Evolutionary conservation across 2,797 vertebrate species (phyloP).

Genomic region (Hemitrygon akajei): DNA sequence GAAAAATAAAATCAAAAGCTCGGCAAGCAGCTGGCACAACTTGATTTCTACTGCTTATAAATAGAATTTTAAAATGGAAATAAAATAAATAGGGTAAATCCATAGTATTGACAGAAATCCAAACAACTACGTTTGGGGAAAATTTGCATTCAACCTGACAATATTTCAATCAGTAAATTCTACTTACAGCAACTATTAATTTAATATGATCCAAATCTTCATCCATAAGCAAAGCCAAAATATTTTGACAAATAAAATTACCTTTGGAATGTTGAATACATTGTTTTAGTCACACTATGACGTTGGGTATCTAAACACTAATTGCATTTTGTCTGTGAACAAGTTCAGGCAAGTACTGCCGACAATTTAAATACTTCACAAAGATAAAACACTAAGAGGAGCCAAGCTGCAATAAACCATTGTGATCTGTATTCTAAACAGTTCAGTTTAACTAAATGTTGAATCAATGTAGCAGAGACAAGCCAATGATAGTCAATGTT

Average conservation of each 20-base stretch:
- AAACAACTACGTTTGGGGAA: not conserved
- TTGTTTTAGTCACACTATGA: not conserved
- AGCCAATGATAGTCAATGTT: not conserved
- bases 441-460: not conserved
- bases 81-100: not conserved
- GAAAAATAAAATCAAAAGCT: too few species aligned
- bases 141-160: not conserved
- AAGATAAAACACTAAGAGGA: not conserved
- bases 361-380: constrained; percentile 35
- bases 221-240: not conserved
- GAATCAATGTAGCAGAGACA: not conserved
- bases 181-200: not conserved
- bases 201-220: not conserved
- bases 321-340: constrained; percentile 18
- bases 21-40: too few species aligned
- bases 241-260: constrained; percentile 4
- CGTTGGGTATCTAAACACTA: not conserved
- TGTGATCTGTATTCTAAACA: not conserved
- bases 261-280: not conserved
- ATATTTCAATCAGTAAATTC: not conserved
- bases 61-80: not conserved
- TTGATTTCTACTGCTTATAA: too few species aligned
- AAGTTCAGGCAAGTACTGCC: constrained; percentile 42
- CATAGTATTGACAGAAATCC: not conserved
- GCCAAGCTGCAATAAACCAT: not conserved